Base-by-base conservation (phyloP, 2,888 invertebrate genomes). In the Pemphredon lugubris region DNA sequence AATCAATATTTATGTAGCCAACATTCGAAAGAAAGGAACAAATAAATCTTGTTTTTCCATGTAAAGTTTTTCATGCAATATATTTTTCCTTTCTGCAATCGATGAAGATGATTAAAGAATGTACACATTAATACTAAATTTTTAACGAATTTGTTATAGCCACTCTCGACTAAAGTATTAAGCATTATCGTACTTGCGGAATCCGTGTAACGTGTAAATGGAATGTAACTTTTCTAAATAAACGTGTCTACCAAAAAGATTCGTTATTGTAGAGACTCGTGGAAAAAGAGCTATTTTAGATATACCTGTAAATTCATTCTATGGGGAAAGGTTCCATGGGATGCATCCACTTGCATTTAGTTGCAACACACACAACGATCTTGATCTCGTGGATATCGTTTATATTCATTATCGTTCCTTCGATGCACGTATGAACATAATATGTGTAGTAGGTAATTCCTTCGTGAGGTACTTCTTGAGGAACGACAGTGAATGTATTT, bases 341-440 rank as follows among this genome's bases (percentile, higher is more conserved):
- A 88, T 87, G 89, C 89, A 89, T 89, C 89, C 89, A 89, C 88
- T 89, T 89, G 89, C 88, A 85, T 89, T 89, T 89, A 89, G 89
- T 89, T 86, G 88, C 89, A 90, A 89, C 88, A 90, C 89, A 90
- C 89, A 90, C 88, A 90, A 90, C 89, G 89, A 90, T 89, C 89
- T 90, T 89, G 89, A 90, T 90, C 89, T 90, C 89, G 86, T 90
- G 89, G 88, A 88, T 89, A 90, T 89, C 89, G 89, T 90, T 89
- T 86, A 81, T 82, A 84, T 88, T 89, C 89, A 89, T 88, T 89
- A 89, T 89, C 89, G 89, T 89, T 88, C 86, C 89, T 85, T 84
- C 75, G 84, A 83, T 79, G 83, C 83, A 83, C 74, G 83, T 78
- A 81, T 79, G 82, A 81, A 83, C 79, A 79, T 72, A 76, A 73